Percentiles rank a stretch among this genome's conserved stretches.
Evolutionary conservation across 2,113 vertebrate species (phyloP).

Genomic region (Ceratotherium simum): DNA sequence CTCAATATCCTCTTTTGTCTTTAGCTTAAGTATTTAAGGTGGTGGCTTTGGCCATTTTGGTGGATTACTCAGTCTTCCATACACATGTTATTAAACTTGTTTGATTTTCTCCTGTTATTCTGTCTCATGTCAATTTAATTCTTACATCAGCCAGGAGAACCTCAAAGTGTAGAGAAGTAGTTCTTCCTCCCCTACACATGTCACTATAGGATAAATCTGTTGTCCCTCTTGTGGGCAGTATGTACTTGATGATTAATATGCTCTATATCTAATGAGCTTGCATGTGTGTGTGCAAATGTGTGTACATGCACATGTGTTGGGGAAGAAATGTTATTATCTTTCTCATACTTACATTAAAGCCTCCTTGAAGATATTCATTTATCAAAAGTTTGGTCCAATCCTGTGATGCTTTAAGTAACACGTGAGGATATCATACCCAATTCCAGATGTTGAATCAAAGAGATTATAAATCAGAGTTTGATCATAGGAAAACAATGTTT

Average conservation of each 20-base stretch:
- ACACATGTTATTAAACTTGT: no score
- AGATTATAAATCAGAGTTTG: neutral
- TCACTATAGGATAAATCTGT: neutral
- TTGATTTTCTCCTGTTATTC: no score
- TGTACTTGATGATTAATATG: neutral
- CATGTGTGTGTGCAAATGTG: neutral
- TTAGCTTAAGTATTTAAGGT: no score
- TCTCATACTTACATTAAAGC: neutral
- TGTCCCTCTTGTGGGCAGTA: neutral
- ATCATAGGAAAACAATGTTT: constrained; percentile 45
- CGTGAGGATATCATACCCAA: neutral
- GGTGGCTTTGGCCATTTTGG: no score
- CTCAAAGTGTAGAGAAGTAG: no score
- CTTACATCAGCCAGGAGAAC: no score
- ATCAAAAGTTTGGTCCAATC: constrained; percentile 28
- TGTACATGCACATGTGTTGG: neutral
- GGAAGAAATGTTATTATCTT: neutral
- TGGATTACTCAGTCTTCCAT: no score
- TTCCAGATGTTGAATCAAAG: constrained; percentile 31
- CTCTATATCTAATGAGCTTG: neutral
- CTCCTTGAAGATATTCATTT: neutral
- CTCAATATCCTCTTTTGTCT: no score
- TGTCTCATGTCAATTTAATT: no score
- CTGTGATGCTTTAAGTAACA: neutral
- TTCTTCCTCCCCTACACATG: no score